Evolutionary conservation across 2,113 vertebrate genomes (phyloP).

Genomic region (Protomyctophum bolini): DNA sequence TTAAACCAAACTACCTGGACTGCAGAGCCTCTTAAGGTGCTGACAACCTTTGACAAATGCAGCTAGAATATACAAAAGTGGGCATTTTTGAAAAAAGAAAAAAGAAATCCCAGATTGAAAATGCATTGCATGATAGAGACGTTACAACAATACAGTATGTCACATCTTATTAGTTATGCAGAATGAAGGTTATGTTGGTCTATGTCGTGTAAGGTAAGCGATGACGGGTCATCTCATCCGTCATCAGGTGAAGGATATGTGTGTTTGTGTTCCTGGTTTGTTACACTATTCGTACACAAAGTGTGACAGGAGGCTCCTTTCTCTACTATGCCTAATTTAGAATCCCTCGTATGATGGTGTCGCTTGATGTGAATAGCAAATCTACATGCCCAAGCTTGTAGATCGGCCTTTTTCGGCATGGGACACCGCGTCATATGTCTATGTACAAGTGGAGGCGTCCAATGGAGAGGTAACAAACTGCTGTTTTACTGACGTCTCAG

Average conservation of each 20-base stretch:
- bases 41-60: constrained; percentile 41
- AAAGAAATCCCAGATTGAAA: constrained; percentile 14
- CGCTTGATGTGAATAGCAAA: too few relatives aligned
- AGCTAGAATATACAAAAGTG: constrained; percentile 8
- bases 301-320: background rate
- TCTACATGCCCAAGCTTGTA: too few relatives aligned
- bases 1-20: constrained; percentile 57
- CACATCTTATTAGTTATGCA: constrained; percentile 52
- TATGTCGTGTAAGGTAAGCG: constrained; percentile 20
- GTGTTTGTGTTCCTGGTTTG: background rate
- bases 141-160: constrained; percentile 37
- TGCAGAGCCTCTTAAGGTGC: constrained; percentile 33
- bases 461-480: background rate
- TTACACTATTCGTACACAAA: too few relatives aligned
- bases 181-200: constrained; percentile 36
- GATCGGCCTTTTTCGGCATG: too few relatives aligned
- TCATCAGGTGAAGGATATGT: background rate
- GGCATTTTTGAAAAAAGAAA: constrained; percentile 1
- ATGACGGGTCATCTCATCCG: constrained; percentile 1
- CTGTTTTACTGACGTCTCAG: background rate
- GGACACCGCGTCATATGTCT: too few relatives aligned
- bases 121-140: constrained; percentile 62
- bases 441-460: background rate
- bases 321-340: background rate
- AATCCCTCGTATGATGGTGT: background rate